phyloP scores from a whole-genome alignment of 2,797 vertebrate genomes.

The Brachymystax lenok region DNA sequence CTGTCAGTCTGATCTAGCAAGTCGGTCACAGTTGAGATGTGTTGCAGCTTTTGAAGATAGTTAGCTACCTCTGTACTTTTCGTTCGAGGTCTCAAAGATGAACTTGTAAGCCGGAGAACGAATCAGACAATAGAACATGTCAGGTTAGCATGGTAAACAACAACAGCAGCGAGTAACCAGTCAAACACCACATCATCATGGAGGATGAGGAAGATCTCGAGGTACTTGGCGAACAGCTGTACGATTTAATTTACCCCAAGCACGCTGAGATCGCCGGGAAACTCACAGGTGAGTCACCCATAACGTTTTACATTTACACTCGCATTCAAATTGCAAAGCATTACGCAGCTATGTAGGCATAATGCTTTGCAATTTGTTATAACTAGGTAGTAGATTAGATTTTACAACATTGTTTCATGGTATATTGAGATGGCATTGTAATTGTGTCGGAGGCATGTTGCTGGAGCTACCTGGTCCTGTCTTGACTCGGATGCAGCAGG shows the following conservation, averaged over 20 bases:
- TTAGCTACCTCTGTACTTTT: neutral
- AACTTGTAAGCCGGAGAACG: neutral
- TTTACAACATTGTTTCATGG: neutral
- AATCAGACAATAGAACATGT: neutral
- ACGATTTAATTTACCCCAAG: slow-evolving; percentile 68
- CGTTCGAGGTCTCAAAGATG: neutral
- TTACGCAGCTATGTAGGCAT: neutral
- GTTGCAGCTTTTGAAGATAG: no score
- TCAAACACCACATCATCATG: slow-evolving; percentile 64
- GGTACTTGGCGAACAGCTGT: slow-evolving; percentile 75
- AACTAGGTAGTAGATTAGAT: neutral
- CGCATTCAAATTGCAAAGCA: neutral
- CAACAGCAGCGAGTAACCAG: neutral
- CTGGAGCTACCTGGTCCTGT: slow-evolving; percentile 75
- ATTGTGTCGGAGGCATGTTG: slow-evolving; percentile 75
- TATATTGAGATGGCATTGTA: neutral
- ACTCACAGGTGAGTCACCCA: slow-evolving; percentile 73
- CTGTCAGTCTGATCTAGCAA: no score
- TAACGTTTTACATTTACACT: neutral
- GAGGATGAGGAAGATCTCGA: slow-evolving; percentile 71
- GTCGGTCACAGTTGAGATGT: no score
- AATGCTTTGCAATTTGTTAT: neutral
- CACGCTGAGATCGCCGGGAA: slow-evolving; percentile 74
- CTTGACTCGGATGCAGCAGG: slow-evolving; percentile 74
- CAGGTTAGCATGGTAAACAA: neutral